A percentile compares a stretch with the other conserved stretches of the same genome.
phyloP scores from a whole-genome alignment of 2,113 vertebrate species.

The Cinclus mexicanus region DNA sequence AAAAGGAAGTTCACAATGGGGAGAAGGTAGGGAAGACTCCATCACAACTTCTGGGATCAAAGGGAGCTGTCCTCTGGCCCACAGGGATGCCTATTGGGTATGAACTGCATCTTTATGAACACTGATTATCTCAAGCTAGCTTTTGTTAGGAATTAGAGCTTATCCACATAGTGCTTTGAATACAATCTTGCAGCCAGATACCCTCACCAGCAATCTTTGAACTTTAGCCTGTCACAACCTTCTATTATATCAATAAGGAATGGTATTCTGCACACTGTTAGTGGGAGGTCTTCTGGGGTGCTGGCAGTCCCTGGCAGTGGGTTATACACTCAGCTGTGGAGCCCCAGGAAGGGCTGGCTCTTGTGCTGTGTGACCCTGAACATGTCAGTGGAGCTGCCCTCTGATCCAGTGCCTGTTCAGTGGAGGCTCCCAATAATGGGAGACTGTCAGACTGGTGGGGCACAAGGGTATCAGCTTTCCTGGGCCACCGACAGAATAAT shows the following conservation, averaged over 20 bases:
- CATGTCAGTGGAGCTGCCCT: background rate
- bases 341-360: background rate
- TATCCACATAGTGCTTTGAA: background rate
- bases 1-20: background rate
- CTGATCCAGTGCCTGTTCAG: background rate
- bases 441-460: background rate
- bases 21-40: background rate
- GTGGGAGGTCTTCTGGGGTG: background rate
- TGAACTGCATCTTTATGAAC: background rate
- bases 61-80: background rate
- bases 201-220: background rate
- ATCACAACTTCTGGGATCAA: background rate
- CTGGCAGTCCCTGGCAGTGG: background rate
- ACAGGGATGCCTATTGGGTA: fast-evolving
- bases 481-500: background rate
- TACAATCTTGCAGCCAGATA: background rate
- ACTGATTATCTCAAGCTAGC: background rate
- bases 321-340: fast-evolving
- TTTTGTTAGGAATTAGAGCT: background rate
- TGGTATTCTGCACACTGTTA: background rate
- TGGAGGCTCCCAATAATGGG: fast-evolving
- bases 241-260: background rate
- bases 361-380: background rate
- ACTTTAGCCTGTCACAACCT: background rate
- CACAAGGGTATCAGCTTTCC: background rate